Conservation (phyloP, 2,888 invertebrate genomes). For the Stenotaenia linearis region DNA sequence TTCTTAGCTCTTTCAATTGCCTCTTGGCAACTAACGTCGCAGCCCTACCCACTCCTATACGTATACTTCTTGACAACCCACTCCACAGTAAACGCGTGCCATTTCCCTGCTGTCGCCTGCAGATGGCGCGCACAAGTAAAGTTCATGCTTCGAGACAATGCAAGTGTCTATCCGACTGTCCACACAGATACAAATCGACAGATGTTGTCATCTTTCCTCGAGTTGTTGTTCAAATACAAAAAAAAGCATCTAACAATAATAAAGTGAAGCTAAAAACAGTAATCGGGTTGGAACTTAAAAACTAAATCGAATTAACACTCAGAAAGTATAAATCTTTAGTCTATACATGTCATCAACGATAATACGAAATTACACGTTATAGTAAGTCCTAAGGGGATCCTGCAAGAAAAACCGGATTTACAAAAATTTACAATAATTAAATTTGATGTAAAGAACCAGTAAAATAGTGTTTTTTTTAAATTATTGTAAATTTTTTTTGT, state of each 20-base stretch:
- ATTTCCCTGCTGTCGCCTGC: conserved; percentile 21
- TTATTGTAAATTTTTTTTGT: too few species aligned
- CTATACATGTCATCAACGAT: too few species aligned
- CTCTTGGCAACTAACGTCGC: neutral
- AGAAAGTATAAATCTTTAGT: too few species aligned
- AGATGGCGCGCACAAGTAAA: conserved; percentile 10
- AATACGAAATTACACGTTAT: too few species aligned
- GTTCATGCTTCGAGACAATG: conserved; percentile 11
- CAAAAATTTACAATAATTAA: too few species aligned
- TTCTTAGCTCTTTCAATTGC: conserved; percentile 14
- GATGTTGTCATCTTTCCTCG: conserved; percentile 1
- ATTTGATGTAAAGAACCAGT: too few species aligned
- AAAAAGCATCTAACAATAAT: neutral
- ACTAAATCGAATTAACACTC: neutral
- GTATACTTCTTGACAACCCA: conserved; percentile 15
- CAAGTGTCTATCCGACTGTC: conserved; percentile 5
- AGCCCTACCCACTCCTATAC: neutral
- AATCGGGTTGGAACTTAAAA: neutral
- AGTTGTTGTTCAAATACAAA: neutral
- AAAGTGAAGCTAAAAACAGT: neutral
- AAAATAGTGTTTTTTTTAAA: too few species aligned
- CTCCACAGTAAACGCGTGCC: conserved; percentile 13
- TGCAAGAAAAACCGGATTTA: too few species aligned
- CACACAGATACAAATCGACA: conserved; percentile 15
- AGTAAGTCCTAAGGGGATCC: too few species aligned